Evolutionary conservation across 1,140 invertebrate genomes (phyloP), one percentile per base, ranked within the genome.

Genomic region (Drosophila littoralis): DNA sequence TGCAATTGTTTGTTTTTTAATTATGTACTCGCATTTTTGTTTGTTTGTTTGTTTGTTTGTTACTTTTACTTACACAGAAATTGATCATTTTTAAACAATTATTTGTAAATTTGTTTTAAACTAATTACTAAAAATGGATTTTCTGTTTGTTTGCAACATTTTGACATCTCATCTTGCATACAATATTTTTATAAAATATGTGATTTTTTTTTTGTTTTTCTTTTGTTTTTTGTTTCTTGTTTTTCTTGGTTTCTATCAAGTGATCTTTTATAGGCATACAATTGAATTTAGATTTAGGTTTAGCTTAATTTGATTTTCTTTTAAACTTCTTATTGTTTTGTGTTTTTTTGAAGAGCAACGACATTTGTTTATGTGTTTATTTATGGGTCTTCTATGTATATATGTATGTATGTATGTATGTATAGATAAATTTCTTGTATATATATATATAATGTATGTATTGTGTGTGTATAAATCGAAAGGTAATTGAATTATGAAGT

Each of bases 181-280:
- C 82, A 86, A 88, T 86, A 88, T 88, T 88, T 89, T 88, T 88
- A 83, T 89, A 89, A 88, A 88, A 88, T 88, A 88, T 89, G 59
- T 88, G 75, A 60, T 77, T 83, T 79, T 70, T 69, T 77, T 73
- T 52, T 51, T 43, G 57, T 22, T 38, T 58, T 50, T 48, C 55
- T 61, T 59, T 59, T 76, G 12, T 40, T 40, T 40, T 6, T 40
- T 79, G 75, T 28, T 60, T 75, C 51, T 83, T 72, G 51, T 72
- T 81, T 82, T 79, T 61, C 50, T 81, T 60, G 74, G 67, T 84
- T 84, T 79, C 28, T 43, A 66, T 76, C 43, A 69, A 52, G 46
- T 65, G 67, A 61, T 52, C 58, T 78, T 50, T 54, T 78, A 65
- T 79, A 82, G 83, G 76, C 83, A 77, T 88, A 88, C 83, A 88